Evolutionary conservation across 2,797 vertebrate genomes (phyloP).

Genomic region (Ambastaia sidthimunki): DNA sequence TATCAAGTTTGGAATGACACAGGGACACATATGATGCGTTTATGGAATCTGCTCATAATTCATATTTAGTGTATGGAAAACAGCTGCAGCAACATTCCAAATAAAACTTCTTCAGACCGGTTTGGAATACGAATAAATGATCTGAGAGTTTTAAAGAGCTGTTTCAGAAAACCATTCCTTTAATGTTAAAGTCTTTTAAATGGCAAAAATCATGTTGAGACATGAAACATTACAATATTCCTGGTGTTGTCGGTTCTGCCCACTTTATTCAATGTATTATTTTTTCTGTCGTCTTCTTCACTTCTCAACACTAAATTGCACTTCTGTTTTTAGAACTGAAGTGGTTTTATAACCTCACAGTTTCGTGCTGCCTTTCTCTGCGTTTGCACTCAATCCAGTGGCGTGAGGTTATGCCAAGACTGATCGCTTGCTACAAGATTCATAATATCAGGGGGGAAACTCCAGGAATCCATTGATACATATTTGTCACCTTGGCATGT

Average conservation of each 20-base stretch:
- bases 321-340: constrained; percentile 29
- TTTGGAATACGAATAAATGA: not conserved
- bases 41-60: not conserved
- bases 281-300: constrained; percentile 31
- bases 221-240: constrained; percentile 12
- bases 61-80: not conserved
- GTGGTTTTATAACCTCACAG: constrained; percentile 42
- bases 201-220: not conserved
- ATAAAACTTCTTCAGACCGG: not conserved
- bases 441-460: constrained; percentile 27
- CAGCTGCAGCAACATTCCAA: not conserved
- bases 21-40: too few relatives aligned
- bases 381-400: constrained; percentile 15
- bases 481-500: constrained; percentile 52
- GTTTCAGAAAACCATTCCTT: not conserved
- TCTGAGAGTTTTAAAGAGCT: not conserved
- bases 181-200: not conserved
- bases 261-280: constrained; percentile 32
- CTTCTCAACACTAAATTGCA: constrained; percentile 22
- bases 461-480: constrained; percentile 39
- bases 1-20: too few relatives aligned
- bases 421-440: constrained; percentile 54
- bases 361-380: constrained; percentile 15
- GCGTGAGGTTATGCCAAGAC: constrained; percentile 27
- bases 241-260: constrained; percentile 16